Evolutionary conservation across 2,113 vertebrate species (phyloP).

Genomic region (Hemichromis elongatus): DNA sequence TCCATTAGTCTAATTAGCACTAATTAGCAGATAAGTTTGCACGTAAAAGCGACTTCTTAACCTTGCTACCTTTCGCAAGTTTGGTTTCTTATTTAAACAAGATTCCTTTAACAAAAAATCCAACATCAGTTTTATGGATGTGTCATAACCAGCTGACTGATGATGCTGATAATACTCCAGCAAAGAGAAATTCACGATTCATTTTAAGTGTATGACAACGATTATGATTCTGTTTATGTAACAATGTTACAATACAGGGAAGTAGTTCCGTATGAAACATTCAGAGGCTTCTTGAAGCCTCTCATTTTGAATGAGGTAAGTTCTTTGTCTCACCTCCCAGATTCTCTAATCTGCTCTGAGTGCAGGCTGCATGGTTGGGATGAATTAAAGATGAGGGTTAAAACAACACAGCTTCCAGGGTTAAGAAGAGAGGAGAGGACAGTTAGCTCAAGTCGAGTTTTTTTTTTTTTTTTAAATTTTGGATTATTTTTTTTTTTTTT

Average conservation of each 20-base stretch:
- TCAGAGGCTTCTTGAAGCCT: neutral
- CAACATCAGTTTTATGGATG: neutral
- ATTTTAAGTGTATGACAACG: neutral
- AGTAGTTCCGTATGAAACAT: neutral
- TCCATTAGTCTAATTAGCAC: neutral
- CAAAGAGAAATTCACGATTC: neutral
- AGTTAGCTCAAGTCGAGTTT: neutral
- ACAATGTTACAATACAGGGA: neutral
- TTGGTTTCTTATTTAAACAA: neutral
- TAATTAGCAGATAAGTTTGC: neutral
- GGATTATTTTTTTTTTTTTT: neutral
- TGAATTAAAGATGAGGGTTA: constrained; percentile 93
- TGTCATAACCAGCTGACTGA: neutral
- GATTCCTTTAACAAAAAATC: neutral
- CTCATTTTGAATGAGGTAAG: constrained; percentile 2
- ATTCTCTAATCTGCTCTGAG: constrained; percentile 38
- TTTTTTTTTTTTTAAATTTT: neutral
- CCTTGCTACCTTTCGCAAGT: neutral
- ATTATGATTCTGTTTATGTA: neutral
- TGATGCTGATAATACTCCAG: neutral
- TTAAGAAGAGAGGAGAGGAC: constrained; percentile 64
- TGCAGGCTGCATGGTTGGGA: constrained; percentile 76
- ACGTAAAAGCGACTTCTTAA: neutral
- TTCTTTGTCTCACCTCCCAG: constrained; percentile 54
- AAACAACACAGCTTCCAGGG: constrained; percentile 80